Evolutionary conservation across 2,888 invertebrate genomes (phyloP).

Genomic region (Hypena proboscidalis): DNA sequence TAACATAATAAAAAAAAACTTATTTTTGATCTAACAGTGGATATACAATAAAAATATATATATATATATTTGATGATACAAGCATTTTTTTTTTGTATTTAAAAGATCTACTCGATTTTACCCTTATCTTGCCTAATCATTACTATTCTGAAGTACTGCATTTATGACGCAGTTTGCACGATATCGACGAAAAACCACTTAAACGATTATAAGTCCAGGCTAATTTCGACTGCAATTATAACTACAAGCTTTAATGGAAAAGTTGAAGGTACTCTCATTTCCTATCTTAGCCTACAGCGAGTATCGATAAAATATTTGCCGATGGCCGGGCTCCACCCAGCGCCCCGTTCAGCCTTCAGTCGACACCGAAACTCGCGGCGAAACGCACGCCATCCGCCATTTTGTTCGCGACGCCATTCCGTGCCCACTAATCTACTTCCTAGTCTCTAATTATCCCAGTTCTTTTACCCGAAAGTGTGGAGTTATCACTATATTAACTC

Average conservation of each 20-base stretch:
- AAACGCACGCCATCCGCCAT: constrained; percentile 60
- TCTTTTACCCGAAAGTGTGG: constrained; percentile 18
- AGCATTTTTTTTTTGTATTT: too few relatives aligned
- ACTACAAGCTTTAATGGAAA: constrained; percentile 7
- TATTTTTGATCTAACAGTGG: too few relatives aligned
- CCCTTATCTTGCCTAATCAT: too few relatives aligned
- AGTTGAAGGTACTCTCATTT: constrained; percentile 34
- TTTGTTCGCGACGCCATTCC: constrained; percentile 64
- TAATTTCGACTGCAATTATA: too few relatives aligned
- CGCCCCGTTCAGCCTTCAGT: constrained; percentile 73
- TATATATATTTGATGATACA: too few relatives aligned
- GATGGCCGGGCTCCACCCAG: constrained; percentile 57
- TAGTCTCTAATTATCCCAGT: constrained; percentile 27
- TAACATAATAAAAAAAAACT: too few relatives aligned
- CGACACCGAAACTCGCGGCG: constrained; percentile 59
- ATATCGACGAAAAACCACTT: too few relatives aligned
- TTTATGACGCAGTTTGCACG: too few relatives aligned
- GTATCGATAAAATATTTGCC: constrained; percentile 49
- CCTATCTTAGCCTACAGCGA: constrained; percentile 44
- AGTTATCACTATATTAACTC: constrained; percentile 1
- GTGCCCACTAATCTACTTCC: constrained; percentile 54
- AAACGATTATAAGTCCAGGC: too few relatives aligned
- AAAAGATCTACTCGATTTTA: too few relatives aligned
- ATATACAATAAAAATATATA: too few relatives aligned
- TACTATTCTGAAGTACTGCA: too few relatives aligned